phyloP scores from a whole-genome alignment of 92 coral and sea anemone species.

The Actinernus sp. region DNA sequence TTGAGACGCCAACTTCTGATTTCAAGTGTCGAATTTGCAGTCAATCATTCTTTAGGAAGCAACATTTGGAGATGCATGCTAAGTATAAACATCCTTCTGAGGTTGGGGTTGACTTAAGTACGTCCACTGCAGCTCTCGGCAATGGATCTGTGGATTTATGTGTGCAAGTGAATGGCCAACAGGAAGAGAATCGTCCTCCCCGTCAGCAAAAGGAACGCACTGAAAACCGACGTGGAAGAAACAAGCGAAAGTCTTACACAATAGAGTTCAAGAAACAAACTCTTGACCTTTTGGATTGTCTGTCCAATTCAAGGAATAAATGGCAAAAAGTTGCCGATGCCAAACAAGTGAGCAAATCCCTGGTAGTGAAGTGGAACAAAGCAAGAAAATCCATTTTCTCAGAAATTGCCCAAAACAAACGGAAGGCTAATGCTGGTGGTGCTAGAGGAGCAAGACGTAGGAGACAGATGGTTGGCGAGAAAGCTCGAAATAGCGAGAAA shows the following conservation, averaged over 20 bases:
- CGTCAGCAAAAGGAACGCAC: too few species aligned
- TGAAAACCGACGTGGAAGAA: too few species aligned
- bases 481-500: conserved; percentile 29
- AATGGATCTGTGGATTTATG: too few species aligned
- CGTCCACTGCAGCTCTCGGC: too few species aligned
- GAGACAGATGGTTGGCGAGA: conserved; percentile 32
- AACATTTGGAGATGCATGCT: conserved; percentile 60
- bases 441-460: conserved; percentile 26
- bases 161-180: too few species aligned
- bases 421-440: conserved; percentile 26
- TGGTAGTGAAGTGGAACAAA: conserved; percentile 56
- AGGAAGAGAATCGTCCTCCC: too few species aligned
- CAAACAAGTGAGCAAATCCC: conserved; percentile 33
- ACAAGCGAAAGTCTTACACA: too few species aligned
- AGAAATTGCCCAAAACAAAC: conserved; percentile 41
- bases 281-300: too few species aligned
- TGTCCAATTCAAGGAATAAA: conserved; percentile 39
- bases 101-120: too few species aligned
- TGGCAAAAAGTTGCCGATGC: conserved; percentile 42
- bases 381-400: conserved; percentile 34
- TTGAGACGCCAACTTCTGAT: conserved; percentile 41
- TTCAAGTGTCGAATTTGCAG: conserved; percentile 34
- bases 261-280: too few species aligned
- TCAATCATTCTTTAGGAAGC: conserved; percentile 42
- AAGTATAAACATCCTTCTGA: conserved; percentile 45